phyloP scores from a whole-genome alignment of 2,888 invertebrate species.

The Xanthostigma xanthostigma region DNA sequence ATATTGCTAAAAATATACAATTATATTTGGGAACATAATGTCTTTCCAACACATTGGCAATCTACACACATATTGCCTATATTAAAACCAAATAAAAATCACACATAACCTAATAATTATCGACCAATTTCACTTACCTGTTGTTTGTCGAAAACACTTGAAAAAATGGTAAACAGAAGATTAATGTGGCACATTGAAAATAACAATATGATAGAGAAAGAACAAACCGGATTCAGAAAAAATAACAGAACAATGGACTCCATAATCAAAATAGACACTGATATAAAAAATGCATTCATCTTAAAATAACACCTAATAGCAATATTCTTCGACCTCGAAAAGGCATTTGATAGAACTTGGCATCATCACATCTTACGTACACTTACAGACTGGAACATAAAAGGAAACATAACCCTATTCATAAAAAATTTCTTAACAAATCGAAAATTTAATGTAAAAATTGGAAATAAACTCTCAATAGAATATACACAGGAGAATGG shows the following conservation, averaged over 20 bases:
- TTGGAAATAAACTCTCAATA: background rate
- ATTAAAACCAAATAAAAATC: too few relatives aligned
- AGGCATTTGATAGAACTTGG: background rate
- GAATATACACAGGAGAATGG: slow-evolving; percentile 7
- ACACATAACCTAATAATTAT: too few relatives aligned
- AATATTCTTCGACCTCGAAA: background rate
- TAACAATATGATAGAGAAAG: background rate
- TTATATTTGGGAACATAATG: too few relatives aligned
- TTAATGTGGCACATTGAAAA: background rate
- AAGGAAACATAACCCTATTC: background rate
- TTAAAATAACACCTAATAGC: background rate
- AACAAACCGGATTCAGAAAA: slow-evolving; percentile 1
- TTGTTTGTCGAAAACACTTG: background rate
- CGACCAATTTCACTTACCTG: too few relatives aligned
- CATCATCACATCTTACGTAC: background rate
- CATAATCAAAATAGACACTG: background rate
- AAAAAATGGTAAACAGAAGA: background rate
- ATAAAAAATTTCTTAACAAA: slow-evolving; percentile 2
- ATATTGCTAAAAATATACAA: too few relatives aligned
- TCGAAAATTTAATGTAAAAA: slow-evolving; percentile 4
- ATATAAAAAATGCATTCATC: slow-evolving; percentile 1
- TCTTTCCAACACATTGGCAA: background rate
- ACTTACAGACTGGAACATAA: background rate
- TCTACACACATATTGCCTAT: background rate
- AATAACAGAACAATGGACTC: background rate